Base-by-base conservation (phyloP, 37 sponge, comb jelly and placozoan species). In the Cliona cf. orientalis region DNA sequence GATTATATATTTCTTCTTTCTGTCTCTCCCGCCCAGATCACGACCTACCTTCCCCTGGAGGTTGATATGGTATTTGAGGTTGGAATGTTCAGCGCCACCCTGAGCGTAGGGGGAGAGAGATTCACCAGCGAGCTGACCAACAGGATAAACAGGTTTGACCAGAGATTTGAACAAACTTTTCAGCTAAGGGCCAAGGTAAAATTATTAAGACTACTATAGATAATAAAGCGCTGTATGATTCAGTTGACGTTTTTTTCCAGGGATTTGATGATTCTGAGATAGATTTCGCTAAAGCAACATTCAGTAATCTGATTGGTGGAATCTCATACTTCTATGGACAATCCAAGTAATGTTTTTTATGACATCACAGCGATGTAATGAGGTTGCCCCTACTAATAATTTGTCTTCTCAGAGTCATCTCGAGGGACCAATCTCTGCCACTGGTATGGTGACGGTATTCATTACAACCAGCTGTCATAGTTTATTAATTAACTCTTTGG, bases 301-400 rank as follows among this genome's bases (percentile, higher is more conserved):
- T 99, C 78, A 99, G 99, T 55, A 96, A 95, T 71, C 83, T 96
- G 34, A 75, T 99, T 76, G 99, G 99, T 56, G 97, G 99, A 26
- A 94, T 99, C 36, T 95, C 97, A 7, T 99, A 96, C 74, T 99
- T 99, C 74, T 89, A 94, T 59, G 99, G 99, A 21, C 42, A 69
- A 33, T 98, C 98, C 40, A 86, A 55, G 92, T 89, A 75, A 33
- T 34, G 6, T 25, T 26, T 12, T n/a, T 42, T 37, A 28, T 42
- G 21, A 25, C 39, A n/a, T 80, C 23, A 39, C 37, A 32, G 49
- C 72, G 59, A n/a, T 33, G 43, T 26, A 42, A 11, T 26, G 5
- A 23, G 21, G 63, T 76, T 49, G 53, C n/a, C 7, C 64, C 23
- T 62, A 62, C 64, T 26, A 62, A 28, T 62, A 7, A 62, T 21